Evolutionary conservation across 2,113 vertebrate genomes (phyloP).

Genomic region (Sapayoa aenigma): DNA sequence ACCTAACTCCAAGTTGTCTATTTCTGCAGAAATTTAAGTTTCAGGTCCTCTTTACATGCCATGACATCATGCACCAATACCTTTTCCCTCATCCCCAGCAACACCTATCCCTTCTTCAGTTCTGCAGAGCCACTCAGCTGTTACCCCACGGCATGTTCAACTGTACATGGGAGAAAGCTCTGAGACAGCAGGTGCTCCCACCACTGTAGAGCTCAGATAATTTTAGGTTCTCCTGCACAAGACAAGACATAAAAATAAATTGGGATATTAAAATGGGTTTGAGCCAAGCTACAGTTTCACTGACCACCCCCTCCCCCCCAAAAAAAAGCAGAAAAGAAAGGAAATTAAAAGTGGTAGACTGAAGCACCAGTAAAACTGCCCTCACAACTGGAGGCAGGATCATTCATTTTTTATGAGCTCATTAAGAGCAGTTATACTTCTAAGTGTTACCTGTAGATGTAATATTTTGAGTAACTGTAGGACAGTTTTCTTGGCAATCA

Average conservation of each 20-base stretch:
- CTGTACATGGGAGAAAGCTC: neutral
- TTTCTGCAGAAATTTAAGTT: neutral
- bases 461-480: neutral
- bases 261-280: neutral
- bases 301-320: too few relatives aligned
- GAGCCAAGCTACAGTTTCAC: neutral
- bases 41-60: neutral
- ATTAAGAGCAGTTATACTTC: neutral
- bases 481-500: neutral
- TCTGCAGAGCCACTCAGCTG: neutral
- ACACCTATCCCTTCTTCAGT: neutral
- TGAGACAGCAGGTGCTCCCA: neutral
- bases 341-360: neutral
- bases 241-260: neutral
- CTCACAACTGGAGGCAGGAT: neutral
- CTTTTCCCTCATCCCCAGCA: neutral
- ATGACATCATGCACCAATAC: neutral
- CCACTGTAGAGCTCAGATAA: neutral
- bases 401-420: neutral
- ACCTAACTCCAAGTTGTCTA: neutral
- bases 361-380: neutral
- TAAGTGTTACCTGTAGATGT: neutral
- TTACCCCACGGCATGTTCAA: neutral
- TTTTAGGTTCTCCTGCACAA: neutral
- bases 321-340: neutral